These are phyloP conservation scores for Dicrurus megarhynchus DNA, from an alignment of 2,113 vertebrate genomes.

Conservation along the genomic window DNA sequence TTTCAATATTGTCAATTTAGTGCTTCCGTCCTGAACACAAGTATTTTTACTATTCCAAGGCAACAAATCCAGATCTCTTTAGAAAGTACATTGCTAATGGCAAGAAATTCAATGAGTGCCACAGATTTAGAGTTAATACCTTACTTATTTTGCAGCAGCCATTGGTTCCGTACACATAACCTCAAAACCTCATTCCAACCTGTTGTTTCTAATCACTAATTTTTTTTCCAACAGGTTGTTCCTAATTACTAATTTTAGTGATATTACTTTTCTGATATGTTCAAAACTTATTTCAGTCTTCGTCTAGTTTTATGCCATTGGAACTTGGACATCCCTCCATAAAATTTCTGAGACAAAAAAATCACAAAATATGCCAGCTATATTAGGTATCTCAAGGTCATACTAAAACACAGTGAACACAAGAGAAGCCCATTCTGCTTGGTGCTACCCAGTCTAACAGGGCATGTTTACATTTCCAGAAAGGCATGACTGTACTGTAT, in stretches of 20 bases:
- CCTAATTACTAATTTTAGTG: not conserved
- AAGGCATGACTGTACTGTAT: not conserved
- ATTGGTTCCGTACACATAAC: rapidly evolving
- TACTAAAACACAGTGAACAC: not conserved
- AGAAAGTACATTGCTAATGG: not conserved
- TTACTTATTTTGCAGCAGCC: not conserved
- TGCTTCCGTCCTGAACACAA: not conserved
- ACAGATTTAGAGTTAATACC: not conserved
- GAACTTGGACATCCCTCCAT: not conserved
- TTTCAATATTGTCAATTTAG: not conserved
- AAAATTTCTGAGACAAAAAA: not conserved
- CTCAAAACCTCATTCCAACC: not conserved
- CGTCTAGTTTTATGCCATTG: not conserved
- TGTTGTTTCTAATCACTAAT: not conserved
- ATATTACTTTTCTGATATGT: not conserved
- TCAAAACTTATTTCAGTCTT: not conserved
- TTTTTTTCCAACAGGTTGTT: not conserved
- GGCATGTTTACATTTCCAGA: not conserved
- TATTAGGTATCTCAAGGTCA: not conserved
- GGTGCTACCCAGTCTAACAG: not conserved
- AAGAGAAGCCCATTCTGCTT: not conserved
- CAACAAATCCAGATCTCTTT: not conserved
- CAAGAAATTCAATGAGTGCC: not conserved
- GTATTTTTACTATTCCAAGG: not conserved
- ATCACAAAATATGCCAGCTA: not conserved